A percentile compares a stretch with the other conserved stretches of the same genome.
Evolutionary conservation across 1,140 invertebrate species (phyloP).

Genomic region (Brachionus sp.): DNA sequence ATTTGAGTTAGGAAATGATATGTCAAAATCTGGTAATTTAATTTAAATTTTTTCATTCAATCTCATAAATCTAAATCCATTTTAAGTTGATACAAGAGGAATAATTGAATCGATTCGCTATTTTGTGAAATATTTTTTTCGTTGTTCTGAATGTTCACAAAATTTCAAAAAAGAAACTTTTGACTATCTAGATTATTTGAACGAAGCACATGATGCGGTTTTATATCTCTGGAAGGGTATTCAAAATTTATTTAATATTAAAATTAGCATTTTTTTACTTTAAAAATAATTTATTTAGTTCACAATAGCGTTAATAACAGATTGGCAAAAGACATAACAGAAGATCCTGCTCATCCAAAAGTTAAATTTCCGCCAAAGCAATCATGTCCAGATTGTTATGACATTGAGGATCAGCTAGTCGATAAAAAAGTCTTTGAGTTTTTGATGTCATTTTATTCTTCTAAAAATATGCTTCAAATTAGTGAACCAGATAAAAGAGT

Average conservation of each 20-base stretch:
- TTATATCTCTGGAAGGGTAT: slow-evolving; percentile 85
- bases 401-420: background rate
- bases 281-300: slow-evolving; percentile 56
- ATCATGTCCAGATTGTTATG: slow-evolving; percentile 70
- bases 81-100: slow-evolving; percentile 59
- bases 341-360: slow-evolving; percentile 86
- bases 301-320: slow-evolving; percentile 71
- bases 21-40: background rate
- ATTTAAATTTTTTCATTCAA: too few species aligned
- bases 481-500: background rate
- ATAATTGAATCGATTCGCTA: slow-evolving; percentile 77
- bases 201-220: slow-evolving; percentile 70
- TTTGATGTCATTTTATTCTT: background rate
- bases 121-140: slow-evolving; percentile 88
- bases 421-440: background rate
- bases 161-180: slow-evolving; percentile 73
- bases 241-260: too few species aligned
- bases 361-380: slow-evolving; percentile 75
- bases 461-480: background rate
- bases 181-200: slow-evolving; percentile 68
- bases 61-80: too few species aligned
- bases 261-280: too few species aligned
- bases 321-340: slow-evolving; percentile 75
- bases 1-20: background rate
- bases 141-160: slow-evolving; percentile 78